These are phyloP conservation scores for Gymnoscopelus microlampas DNA, from an alignment of 2,797 vertebrate species.

Conservation along the genomic window DNA sequence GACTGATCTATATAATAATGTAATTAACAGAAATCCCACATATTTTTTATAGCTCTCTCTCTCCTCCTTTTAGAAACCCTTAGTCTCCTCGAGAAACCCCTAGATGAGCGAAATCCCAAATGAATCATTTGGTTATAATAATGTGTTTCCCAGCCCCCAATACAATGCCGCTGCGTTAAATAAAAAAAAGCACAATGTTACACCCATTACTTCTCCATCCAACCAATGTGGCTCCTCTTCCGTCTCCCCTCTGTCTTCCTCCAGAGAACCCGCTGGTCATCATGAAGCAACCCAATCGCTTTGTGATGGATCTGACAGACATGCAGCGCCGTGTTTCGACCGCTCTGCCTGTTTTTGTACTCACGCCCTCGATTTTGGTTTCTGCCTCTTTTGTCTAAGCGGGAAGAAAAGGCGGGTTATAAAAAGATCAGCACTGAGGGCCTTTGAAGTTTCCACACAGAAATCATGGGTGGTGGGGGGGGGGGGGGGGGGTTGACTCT, in stretches of 20 bases:
- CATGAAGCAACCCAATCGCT: slow-evolving; percentile 36
- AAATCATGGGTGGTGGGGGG: slow-evolving; percentile 56
- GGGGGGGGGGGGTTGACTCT: slow-evolving; percentile 70
- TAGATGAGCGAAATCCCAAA: slow-evolving; percentile 40
- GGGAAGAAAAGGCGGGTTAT: slow-evolving; percentile 64
- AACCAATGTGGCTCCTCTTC: slow-evolving; percentile 29
- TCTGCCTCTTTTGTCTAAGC: slow-evolving; percentile 67
- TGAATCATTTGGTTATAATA: slow-evolving; percentile 55
- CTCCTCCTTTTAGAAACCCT: slow-evolving; percentile 36
- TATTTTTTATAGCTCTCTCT: not conserved
- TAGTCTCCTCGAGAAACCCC: slow-evolving; percentile 10
- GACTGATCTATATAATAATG: too few relatives aligned
- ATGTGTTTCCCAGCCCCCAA: slow-evolving; percentile 9
- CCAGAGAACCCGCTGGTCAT: slow-evolving; percentile 31
- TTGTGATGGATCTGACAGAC: slow-evolving; percentile 52
- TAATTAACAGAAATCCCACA: not conserved
- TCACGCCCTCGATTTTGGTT: slow-evolving; percentile 51
- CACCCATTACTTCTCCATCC: slow-evolving; percentile 31
- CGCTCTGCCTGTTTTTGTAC: slow-evolving; percentile 61
- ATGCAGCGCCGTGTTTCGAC: slow-evolving; percentile 50
- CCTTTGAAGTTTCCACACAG: slow-evolving; percentile 71
- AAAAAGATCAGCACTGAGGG: slow-evolving; percentile 64
- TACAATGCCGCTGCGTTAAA: slow-evolving; percentile 49
- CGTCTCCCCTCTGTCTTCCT: slow-evolving; percentile 21
- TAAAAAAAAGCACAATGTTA: slow-evolving; percentile 17